Evolutionary conservation across 2,888 invertebrate species (phyloP), one percentile per base, ranked within the genome.

Genomic region (Tholera decimalis): DNA sequence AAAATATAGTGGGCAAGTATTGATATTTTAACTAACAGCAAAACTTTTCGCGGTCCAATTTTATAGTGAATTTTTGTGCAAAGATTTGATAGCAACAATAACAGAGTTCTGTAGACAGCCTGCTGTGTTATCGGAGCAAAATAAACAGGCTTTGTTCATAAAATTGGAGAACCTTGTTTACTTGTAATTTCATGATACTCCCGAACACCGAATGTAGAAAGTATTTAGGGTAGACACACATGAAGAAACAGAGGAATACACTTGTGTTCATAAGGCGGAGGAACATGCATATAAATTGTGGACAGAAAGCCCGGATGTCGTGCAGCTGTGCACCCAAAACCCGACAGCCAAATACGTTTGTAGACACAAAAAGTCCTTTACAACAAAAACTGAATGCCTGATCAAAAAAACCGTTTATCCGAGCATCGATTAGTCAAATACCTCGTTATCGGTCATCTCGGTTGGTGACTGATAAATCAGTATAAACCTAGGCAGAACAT

Each of bases 281-380:
- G 44, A 24, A 41, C 53, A 57, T 73, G 73, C 72, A 55, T 49
- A 73, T 51, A 69, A 67, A 77, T 63, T 56, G 65, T 68, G 69
- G 57, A 79, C 78, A 83, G 77, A 74, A 72, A 83, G 84, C 80
- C 91, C 92, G 92, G 92, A 92, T 92, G 90, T 83, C 77, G 69
- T 83, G 90, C 93, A 93, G 92, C 92, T 93, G 93, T 90, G 88
- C 88, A 87, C 79, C 85, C 84, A 80, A n/a, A 85, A 84, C 82
- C 69, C 73, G 63, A 53, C 68, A 64, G 59, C 59, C 63, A 46
- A 79, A 82, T 66, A 73, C 68, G 56, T 80, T 78, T 80, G 79
- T 82, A 63, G 78, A 85, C 83, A 88, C 65, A 89, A 87, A 78
- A 89, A 87, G 85, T 59, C 73, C 61, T 76, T 73, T 70, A 73